Conservation (phyloP, 2,888 invertebrate genomes). For the Agelastica alni region DNA sequence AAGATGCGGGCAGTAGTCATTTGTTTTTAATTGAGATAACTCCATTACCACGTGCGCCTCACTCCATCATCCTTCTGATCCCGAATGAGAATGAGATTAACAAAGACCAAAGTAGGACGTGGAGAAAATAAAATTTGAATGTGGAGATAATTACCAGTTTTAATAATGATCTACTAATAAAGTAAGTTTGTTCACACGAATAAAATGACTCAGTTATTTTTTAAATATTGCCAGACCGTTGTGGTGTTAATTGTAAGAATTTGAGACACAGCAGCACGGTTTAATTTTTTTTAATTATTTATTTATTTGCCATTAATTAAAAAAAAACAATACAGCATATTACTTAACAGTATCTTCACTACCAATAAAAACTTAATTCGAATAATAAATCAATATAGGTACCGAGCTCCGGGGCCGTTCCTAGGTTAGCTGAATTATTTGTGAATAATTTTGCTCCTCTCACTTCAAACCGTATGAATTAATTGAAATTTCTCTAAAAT, state of each 20-base stretch:
- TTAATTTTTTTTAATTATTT: conserved; percentile 18
- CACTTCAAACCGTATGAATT: too few relatives aligned
- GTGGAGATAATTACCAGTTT: conserved; percentile 50
- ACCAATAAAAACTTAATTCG: too few relatives aligned
- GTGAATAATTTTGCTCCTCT: too few relatives aligned
- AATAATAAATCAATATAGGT: too few relatives aligned
- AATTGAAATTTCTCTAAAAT: too few relatives aligned
- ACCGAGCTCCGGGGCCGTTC: too few relatives aligned
- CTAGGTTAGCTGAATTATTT: too few relatives aligned
- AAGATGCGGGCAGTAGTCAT: conserved; percentile 50
- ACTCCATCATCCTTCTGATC: conserved; percentile 14
- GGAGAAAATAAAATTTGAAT: conserved; percentile 14
- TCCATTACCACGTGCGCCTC: conserved; percentile 35
- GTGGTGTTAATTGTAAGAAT: conserved; percentile 36
- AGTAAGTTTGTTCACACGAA: conserved; percentile 54
- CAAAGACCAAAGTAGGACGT: conserved; percentile 17
- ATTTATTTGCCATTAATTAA: too few relatives aligned
- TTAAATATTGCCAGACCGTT: conserved; percentile 35
- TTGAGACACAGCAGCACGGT: conserved; percentile 16
- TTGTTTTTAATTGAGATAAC: conserved; percentile 49
- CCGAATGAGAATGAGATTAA: conserved; percentile 10
- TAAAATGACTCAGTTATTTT: conserved; percentile 46
- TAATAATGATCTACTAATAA: conserved; percentile 56
- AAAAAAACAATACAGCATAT: too few relatives aligned
- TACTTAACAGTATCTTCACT: too few relatives aligned